These are phyloP conservation scores for Elephas maximus DNA, from an alignment of 2,113 vertebrate species.

Conservation along the genomic window DNA sequence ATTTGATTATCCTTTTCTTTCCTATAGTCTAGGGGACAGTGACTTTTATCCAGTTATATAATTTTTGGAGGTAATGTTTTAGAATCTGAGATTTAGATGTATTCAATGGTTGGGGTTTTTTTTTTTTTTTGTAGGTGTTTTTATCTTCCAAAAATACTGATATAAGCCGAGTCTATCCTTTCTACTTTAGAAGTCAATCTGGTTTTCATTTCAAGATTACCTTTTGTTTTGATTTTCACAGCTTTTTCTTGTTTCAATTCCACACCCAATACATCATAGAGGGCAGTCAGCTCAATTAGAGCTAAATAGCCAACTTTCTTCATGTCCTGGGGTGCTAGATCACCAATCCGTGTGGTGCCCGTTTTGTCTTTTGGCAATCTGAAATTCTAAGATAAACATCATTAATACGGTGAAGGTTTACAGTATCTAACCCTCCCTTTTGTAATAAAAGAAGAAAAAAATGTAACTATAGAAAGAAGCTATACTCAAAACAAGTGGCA, in stretches of 20 bases:
- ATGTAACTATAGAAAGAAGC: background rate
- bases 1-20: background rate
- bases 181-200: background rate
- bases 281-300: slow-evolving; percentile 96
- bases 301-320: slow-evolving; percentile 95
- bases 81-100: background rate
- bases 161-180: slow-evolving; percentile 3
- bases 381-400: slow-evolving; percentile 91
- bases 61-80: background rate
- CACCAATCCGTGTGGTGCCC: slow-evolving; percentile 95
- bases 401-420: background rate
- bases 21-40: background rate
- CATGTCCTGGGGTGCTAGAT: slow-evolving; percentile 96
- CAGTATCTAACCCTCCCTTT: background rate
- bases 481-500: background rate
- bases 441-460: background rate
- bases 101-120: background rate
- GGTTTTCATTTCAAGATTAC: slow-evolving; percentile 84
- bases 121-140: background rate
- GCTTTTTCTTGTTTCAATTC: slow-evolving; percentile 96
- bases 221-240: slow-evolving; percentile 95
- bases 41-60: background rate
- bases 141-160: background rate
- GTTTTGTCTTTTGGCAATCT: slow-evolving; percentile 96
- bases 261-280: slow-evolving; percentile 93